Conservation (phyloP, 2,888 invertebrate species). For the Metallyticus violacea region DNA sequence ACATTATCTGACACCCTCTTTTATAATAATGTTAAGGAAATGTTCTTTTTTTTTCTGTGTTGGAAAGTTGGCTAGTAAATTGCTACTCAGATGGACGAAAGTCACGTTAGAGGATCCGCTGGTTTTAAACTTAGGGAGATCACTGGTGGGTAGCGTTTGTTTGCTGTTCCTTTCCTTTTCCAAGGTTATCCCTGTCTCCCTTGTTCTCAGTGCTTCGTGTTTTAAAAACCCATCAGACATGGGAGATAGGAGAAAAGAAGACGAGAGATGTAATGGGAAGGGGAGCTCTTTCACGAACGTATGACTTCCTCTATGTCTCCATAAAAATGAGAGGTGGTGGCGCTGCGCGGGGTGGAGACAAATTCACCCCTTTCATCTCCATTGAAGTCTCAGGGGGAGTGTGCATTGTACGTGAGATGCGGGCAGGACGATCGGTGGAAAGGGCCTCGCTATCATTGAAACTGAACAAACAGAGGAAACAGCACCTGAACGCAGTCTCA, state of each 20-base stretch:
- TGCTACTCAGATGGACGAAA: too few species aligned
- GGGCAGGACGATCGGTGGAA: neutral
- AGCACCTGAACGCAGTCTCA: neutral
- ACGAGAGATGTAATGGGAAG: neutral
- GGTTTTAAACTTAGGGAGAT: too few species aligned
- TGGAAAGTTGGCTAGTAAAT: neutral
- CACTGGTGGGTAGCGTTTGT: neutral
- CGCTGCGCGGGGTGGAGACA: neutral
- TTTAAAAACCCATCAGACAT: neutral
- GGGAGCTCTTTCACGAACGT: neutral
- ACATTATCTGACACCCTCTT: too few species aligned
- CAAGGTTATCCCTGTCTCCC: neutral
- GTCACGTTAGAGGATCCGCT: too few species aligned
- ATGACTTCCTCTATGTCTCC: neutral
- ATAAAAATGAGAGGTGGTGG: neutral
- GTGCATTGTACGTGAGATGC: neutral
- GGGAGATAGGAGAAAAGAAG: neutral
- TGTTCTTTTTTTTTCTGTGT: too few species aligned
- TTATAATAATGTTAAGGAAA: too few species aligned
- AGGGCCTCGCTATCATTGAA: too few species aligned
- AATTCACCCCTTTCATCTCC: neutral
- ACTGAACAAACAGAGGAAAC: neutral
- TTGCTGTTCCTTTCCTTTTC: neutral
- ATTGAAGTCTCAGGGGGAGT: neutral
- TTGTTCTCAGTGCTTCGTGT: neutral